These are phyloP conservation scores for Coleophora deauratella DNA, from an alignment of 2,888 invertebrate genomes.

Conservation along the genomic window DNA sequence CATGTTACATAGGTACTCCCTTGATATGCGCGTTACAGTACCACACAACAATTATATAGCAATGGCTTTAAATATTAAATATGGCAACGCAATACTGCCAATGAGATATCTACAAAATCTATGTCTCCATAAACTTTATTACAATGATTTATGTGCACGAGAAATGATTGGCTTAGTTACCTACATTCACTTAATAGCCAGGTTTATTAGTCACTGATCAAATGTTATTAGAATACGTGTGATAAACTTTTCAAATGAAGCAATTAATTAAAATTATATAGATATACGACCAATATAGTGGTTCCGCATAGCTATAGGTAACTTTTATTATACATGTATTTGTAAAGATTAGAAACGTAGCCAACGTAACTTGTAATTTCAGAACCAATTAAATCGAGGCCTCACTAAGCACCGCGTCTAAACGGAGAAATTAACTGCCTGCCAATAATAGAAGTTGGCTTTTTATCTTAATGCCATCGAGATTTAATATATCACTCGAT, in stretches of 20 bases:
- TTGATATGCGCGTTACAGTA: background rate
- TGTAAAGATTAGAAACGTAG: background rate
- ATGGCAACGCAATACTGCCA: too few species aligned
- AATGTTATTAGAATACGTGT: too few species aligned
- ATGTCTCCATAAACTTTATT: too few species aligned
- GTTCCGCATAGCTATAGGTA: too few species aligned
- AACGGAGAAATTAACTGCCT: constrained; percentile 31
- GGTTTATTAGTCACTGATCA: too few species aligned
- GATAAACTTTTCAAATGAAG: too few species aligned
- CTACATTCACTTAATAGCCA: too few species aligned
- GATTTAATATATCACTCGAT: constrained; percentile 44
- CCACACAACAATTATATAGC: background rate
- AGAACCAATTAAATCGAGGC: constrained; percentile 26
- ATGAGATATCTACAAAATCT: too few species aligned
- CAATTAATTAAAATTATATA: too few species aligned
- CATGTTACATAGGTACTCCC: constrained; percentile 1
- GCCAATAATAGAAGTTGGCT: constrained; percentile 25
- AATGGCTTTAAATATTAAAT: too few species aligned
- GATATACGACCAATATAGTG: too few species aligned
- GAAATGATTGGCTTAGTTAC: background rate
- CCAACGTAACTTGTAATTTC: background rate
- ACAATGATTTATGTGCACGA: background rate
- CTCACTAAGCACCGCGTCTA: constrained; percentile 21
- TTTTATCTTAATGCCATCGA: constrained; percentile 44
- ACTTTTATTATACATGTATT: too few species aligned